Base-by-base conservation (phyloP, 2,888 invertebrate species). In the Lathronympha strigana region DNA sequence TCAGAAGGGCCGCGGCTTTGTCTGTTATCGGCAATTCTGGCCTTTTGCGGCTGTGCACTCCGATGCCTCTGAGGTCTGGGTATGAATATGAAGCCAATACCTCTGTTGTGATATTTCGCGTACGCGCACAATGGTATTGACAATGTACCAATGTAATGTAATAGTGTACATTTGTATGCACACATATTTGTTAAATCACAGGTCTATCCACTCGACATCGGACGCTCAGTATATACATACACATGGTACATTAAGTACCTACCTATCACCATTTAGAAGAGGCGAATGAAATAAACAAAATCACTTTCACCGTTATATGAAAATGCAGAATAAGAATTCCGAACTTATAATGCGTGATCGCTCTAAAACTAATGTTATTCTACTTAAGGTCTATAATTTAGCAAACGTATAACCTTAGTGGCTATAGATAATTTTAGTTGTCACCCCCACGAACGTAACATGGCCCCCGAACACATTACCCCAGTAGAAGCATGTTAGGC, bases 11-110 rank as follows among this genome's bases (percentile, higher is more conserved):
- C 45, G 40, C 45, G 53, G 62, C 62, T 38, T 63, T 55, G 62
- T 55, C 45, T 47, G 25, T 47, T 62, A 62, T 62, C 62, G 13
- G 62, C 57, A n/a, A n/a, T n/a, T n/a, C n/a, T n/a, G n/a, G n/a
- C 63, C 63, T 50, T 51, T 63, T 50, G 57, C 55, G 62, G 45
- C 54, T n/a, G 53, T 62, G 55, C 49, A 15, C 28, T 71, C 69
- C 63, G 71, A 73, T 63, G 38, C 55, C 50, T 50, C 21, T n/a
- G 58, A 33, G 58, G 57, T 36, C 40, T 19, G 43, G n/a, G 13
- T 43, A 64, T 58, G 51, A 57, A 63, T n/a, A n/a, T n/a, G n/a
- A n/a, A n/a, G n/a, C n/a, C 63, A 19, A 17, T 43, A 40, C 17
- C 21, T 21, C 25, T 25, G 23, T 49, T 40, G 40, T 33, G 19